A percentile compares a stretch with the other conserved stretches of the same genome.
These are phyloP conservation scores for Mustela lutreola DNA, from an alignment of 2,113 vertebrate species.

Conservation along the genomic window DNA sequence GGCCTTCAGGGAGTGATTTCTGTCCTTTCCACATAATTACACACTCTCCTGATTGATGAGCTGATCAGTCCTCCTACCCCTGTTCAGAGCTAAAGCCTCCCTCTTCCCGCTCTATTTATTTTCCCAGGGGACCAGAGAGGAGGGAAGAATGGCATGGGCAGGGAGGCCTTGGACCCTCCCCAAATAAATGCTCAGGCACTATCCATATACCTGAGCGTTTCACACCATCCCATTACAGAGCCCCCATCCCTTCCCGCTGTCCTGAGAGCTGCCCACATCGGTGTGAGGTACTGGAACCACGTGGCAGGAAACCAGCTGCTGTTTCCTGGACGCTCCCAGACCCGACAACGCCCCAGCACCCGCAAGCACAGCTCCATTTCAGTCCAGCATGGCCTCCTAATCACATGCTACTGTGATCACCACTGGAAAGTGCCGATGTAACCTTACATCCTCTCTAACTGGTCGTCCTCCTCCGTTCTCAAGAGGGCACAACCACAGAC, in stretches of 20 bases:
- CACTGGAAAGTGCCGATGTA: not conserved
- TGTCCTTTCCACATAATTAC: conserved; percentile 74
- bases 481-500: not conserved
- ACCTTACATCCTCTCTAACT: not conserved
- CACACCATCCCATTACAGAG: not conserved
- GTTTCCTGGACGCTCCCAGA: not conserved
- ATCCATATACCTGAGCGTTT: not conserved
- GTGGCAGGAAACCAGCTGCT: not conserved
- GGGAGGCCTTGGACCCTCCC: not conserved
- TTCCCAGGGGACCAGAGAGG: not conserved
- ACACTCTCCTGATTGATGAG: conserved; percentile 68
- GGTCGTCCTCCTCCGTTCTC: not conserved
- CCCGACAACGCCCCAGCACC: not conserved
- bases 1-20: conserved; percentile 69
- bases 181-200: not conserved
- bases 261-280: not conserved
- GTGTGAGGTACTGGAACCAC: not conserved
- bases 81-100: not conserved
- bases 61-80: conserved; percentile 3
- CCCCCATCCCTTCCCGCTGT: not conserved
- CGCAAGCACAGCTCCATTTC: not conserved
- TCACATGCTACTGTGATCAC: not conserved
- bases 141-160: not conserved
- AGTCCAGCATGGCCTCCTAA: not conserved
- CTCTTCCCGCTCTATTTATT: conserved; percentile 38